phyloP scores from a whole-genome alignment of 2,888 invertebrate species.

The Leuctra nigra region DNA sequence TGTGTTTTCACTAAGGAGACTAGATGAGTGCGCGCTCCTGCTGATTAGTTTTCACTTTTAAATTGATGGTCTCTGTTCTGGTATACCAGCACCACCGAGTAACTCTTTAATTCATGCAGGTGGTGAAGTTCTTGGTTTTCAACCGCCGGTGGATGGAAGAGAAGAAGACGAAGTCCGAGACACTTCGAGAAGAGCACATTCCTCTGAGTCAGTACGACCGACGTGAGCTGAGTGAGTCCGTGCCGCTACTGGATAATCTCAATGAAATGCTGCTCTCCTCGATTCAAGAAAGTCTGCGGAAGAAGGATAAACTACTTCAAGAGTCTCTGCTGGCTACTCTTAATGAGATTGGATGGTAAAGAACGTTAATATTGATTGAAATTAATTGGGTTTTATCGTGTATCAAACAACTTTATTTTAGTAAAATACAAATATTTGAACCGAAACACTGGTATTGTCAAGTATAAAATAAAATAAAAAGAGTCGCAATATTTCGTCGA shows the following conservation, averaged over 20 bases:
- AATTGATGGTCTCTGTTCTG: too few relatives aligned
- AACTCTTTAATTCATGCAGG: background rate
- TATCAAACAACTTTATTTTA: too few relatives aligned
- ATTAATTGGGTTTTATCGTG: too few relatives aligned
- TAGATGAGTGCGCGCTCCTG: too few relatives aligned
- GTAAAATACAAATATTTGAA: too few relatives aligned
- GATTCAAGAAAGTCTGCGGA: conserved; percentile 2
- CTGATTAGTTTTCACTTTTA: too few relatives aligned
- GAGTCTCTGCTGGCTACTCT: conserved; percentile 19
- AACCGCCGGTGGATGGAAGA: conserved; percentile 22
- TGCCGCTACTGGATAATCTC: conserved; percentile 14
- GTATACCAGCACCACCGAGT: too few relatives aligned
- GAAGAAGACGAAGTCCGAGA: conserved; percentile 18
- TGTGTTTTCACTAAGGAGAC: too few relatives aligned
- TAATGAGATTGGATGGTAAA: conserved; percentile 23
- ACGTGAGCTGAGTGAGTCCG: conserved; percentile 16
- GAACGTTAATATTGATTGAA: too few relatives aligned
- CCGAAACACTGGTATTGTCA: too few relatives aligned
- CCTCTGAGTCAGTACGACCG: conserved; percentile 24
- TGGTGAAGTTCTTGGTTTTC: conserved; percentile 21
- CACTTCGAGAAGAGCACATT: conserved; percentile 20
- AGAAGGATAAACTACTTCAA: conserved; percentile 10
- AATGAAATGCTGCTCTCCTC: background rate
- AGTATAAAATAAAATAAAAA: too few relatives aligned
- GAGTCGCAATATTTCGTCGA: too few relatives aligned